phyloP scores from a whole-genome alignment of 2,113 vertebrate genomes.

The Clarias magur region DNA sequence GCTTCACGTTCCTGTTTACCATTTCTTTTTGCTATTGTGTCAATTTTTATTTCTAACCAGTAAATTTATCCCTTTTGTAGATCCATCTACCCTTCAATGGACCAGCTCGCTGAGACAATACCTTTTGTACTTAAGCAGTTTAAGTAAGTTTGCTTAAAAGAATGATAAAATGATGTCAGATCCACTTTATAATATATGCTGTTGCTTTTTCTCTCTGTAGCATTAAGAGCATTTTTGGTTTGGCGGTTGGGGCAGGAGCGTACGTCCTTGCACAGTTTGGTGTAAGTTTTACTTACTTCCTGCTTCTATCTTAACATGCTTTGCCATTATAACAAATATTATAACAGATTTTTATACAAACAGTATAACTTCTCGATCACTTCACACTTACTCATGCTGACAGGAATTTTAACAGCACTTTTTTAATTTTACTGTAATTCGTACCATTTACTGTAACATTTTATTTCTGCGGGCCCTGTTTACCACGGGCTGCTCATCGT shows the following conservation, averaged over 20 bases:
- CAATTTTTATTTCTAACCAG: not conserved
- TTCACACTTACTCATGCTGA: not conserved
- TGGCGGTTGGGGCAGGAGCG: slow-evolving; percentile 90
- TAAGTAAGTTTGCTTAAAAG: slow-evolving; percentile 74
- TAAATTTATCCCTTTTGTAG: slow-evolving; percentile 62
- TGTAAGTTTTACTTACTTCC: slow-evolving; percentile 75
- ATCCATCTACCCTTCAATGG: slow-evolving; percentile 89
- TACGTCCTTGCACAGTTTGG: slow-evolving; percentile 89
- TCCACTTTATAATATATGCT: not conserved
- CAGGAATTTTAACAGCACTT: not conserved
- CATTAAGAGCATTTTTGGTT: slow-evolving; percentile 82
- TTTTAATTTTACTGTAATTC: not conserved
- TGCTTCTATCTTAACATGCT: too few relatives aligned
- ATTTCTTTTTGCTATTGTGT: not conserved
- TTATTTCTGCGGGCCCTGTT: not conserved
- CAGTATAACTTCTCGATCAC: not conserved
- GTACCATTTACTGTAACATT: too few relatives aligned
- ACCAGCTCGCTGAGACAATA: slow-evolving; percentile 88
- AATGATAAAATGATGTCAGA: not conserved
- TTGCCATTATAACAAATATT: not conserved
- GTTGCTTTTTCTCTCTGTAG: slow-evolving; percentile 63
- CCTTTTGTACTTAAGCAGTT: slow-evolving; percentile 87
- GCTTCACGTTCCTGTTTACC: not conserved
- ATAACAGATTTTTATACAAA: slow-evolving; percentile 21
- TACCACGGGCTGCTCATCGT: not conserved